Base-by-base conservation (phyloP, 2,888 invertebrate genomes). In the Furcula furcula region DNA sequence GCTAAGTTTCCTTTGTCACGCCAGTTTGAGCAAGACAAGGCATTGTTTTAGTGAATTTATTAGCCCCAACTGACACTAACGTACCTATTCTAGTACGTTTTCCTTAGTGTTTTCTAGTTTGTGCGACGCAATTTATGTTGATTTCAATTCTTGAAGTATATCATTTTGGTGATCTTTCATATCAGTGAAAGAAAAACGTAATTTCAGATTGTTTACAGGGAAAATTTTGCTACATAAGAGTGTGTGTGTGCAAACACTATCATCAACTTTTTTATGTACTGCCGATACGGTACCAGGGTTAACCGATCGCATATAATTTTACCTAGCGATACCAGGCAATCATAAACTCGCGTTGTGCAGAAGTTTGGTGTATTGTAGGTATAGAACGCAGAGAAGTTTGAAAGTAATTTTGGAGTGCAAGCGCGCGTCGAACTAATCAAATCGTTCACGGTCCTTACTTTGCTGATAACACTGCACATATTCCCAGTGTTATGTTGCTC, bases 361-460 rank as follows among this genome's bases (percentile, higher is more conserved):
- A 68, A 80, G 80, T 76, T 65, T 60, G 69, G 65, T 65, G 71
- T 66, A 39, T 46, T 49, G 39, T 50, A 75, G 50, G 65, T 7
- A n/a, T n/a, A n/a, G n/a, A 27, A 75, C 50, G 66, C 64, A 63
- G 53, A 53, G 49, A 71, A 81, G 78, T 83, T 82, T 74, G 54
- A 78, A 84, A 85, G 83, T 84, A 86, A 87, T 87, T 87, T 87
- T 71, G 76, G 80, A 80, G 79, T 84, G 80, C 83, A 82, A 68
- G 76, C 80, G 76, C 77, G 82, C 80, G 81, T 80, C 76, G 80
- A 78, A 80, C 78, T 83, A 87, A 87, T 86, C 84, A 80, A 85
- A 82, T 85, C 77, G 76, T 86, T 82, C 78, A 85, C 83, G 86
- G 81, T 84, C 66, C 78, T 79, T 78, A 70, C 70, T 64, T 55